phyloP scores from a whole-genome alignment of 1,140 invertebrate species.

The Himalopsyche phryganea region DNA sequence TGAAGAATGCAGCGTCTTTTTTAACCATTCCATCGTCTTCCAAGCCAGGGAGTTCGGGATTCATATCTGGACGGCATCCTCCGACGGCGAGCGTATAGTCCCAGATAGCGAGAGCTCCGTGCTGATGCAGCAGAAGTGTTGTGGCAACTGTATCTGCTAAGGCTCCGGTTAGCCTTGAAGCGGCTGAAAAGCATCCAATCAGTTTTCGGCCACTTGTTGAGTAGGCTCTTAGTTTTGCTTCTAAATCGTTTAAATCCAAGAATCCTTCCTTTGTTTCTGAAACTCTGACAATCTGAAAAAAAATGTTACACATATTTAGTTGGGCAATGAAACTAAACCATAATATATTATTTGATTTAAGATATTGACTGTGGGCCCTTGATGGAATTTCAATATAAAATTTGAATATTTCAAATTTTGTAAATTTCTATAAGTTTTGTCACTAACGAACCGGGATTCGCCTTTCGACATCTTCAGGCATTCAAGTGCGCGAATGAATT shows the following conservation, averaged over 20 bases:
- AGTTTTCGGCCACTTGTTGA: constrained; percentile 56
- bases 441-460: no score
- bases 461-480: no score
- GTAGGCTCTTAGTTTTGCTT: constrained; percentile 65
- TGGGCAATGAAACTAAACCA: no score
- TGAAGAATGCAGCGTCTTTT: constrained; percentile 90
- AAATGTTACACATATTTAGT: constrained; percentile 9
- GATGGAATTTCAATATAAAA: no score
- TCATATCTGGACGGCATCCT: constrained; percentile 81
- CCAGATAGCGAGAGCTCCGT: constrained; percentile 83
- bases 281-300: constrained; percentile 68
- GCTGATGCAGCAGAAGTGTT: constrained; percentile 76
- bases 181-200: constrained; percentile 84
- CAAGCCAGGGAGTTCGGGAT: constrained; percentile 58
- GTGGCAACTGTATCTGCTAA: constrained; percentile 79
- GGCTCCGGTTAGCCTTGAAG: constrained; percentile 87
- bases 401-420: no score
- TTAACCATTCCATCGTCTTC: constrained; percentile 66
- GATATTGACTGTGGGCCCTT: no score
- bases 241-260: constrained; percentile 74
- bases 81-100: constrained; percentile 87
- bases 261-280: constrained; percentile 74
- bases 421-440: no score
- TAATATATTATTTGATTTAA: no score
- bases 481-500: no score